These are phyloP conservation scores for Perca schrenkii DNA, from an alignment of 2,113 vertebrate genomes.

Conservation along the genomic window DNA sequence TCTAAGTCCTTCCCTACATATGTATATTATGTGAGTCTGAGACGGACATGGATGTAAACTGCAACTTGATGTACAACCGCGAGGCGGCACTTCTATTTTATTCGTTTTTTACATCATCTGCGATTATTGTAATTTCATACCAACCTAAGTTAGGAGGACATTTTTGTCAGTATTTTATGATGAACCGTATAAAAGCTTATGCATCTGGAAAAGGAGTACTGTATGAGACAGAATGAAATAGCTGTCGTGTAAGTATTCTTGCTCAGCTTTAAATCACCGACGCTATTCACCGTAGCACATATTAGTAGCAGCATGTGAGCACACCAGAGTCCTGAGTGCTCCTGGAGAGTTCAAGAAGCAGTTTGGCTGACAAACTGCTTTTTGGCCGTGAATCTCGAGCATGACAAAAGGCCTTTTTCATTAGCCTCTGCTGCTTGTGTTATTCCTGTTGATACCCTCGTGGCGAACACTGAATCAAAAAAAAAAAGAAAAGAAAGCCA, in stretches of 20 bases:
- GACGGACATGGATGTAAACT: no score
- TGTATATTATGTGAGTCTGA: no score
- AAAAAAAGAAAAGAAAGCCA: slow-evolving; percentile 13
- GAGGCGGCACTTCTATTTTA: no score
- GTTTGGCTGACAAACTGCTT: slow-evolving; percentile 27
- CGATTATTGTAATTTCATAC: background rate
- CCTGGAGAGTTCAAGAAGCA: slow-evolving; percentile 39
- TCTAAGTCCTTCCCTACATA: no score
- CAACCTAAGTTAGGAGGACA: background rate
- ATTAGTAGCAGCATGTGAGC: slow-evolving; percentile 24
- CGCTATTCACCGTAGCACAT: slow-evolving; percentile 8
- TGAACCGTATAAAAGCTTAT: background rate
- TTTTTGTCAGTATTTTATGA: background rate
- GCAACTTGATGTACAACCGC: no score
- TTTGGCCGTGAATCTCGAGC: slow-evolving; percentile 34
- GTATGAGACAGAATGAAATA: slow-evolving; percentile 48
- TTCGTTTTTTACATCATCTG: background rate
- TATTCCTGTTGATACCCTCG: slow-evolving; percentile 32
- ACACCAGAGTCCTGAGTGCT: slow-evolving; percentile 8
- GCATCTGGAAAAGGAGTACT: background rate
- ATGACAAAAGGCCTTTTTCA: slow-evolving; percentile 44
- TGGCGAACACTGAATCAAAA: background rate
- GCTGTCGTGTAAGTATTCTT: slow-evolving; percentile 32
- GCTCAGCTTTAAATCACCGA: slow-evolving; percentile 50
- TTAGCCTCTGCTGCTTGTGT: slow-evolving; percentile 27